Percentiles rank a stretch among this genome's conserved stretches.
phyloP scores from a whole-genome alignment of 2,888 invertebrate genomes.

The Cryptus viduatorius region DNA sequence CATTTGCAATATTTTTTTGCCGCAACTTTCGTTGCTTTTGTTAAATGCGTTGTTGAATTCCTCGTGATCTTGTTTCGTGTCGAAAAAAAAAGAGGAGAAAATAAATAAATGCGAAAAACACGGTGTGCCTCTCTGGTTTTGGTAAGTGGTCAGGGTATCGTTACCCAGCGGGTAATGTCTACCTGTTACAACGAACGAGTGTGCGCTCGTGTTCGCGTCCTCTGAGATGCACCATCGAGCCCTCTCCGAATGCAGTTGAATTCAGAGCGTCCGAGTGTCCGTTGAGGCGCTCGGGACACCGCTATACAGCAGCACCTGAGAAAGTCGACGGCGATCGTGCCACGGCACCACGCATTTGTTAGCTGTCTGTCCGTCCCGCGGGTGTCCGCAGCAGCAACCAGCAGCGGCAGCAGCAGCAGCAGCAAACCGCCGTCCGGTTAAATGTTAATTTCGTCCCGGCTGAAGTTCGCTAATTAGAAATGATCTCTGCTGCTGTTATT shows the following conservation, averaged over 20 bases:
- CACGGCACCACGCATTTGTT: slow-evolving; percentile 75
- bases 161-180: slow-evolving; percentile 62
- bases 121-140: slow-evolving; percentile 6
- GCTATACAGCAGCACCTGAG: slow-evolving; percentile 55
- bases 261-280: slow-evolving; percentile 49
- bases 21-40: background rate
- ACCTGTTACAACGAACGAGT: slow-evolving; percentile 62
- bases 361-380: slow-evolving; percentile 77
- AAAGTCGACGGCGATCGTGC: slow-evolving; percentile 60
- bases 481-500: slow-evolving; percentile 72
- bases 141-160: slow-evolving; percentile 58
- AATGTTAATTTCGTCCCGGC: slow-evolving; percentile 81
- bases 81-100: slow-evolving; percentile 12
- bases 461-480: slow-evolving; percentile 81
- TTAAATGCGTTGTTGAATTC: background rate
- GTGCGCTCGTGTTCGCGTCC: slow-evolving; percentile 40
- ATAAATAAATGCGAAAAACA: slow-evolving; percentile 14
- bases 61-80: background rate
- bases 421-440: slow-evolving; percentile 74
- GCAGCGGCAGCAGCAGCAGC: slow-evolving; percentile 29
- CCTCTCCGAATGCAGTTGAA: slow-evolving; percentile 54
- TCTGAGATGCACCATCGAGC: slow-evolving; percentile 54
- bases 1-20: background rate
- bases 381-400: slow-evolving; percentile 56
- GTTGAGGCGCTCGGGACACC: slow-evolving; percentile 54